A percentile compares a stretch with the other conserved stretches of the same genome.
Evolutionary conservation across 1,140 invertebrate species (phyloP).

Genomic region (silkworm (Bombyx mori)): ASM3026992v2 NC_085113.1:10832001-10832500

Average conservation of each 20-base stretch:
- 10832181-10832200: slow-evolving; percentile 79
- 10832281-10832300: slow-evolving; percentile 73
- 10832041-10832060: slow-evolving; percentile 72
- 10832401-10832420: slow-evolving; percentile 83
- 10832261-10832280: slow-evolving; percentile 79
- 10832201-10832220: slow-evolving; percentile 81
- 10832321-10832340: slow-evolving; percentile 75
- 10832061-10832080: slow-evolving; percentile 75
- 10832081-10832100: slow-evolving; percentile 68
- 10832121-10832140: slow-evolving; percentile 65
- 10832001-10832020: slow-evolving; percentile 64
- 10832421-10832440: slow-evolving; percentile 84
- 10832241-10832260: slow-evolving; percentile 79
- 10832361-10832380: slow-evolving; percentile 77
- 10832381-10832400: slow-evolving; percentile 74
- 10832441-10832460: slow-evolving; percentile 81
- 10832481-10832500: slow-evolving; percentile 77
- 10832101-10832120: slow-evolving; percentile 61
- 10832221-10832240: slow-evolving; percentile 80
- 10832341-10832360: slow-evolving; percentile 78
- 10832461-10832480: slow-evolving; percentile 73
- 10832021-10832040: slow-evolving; percentile 70
- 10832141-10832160: slow-evolving; percentile 59
- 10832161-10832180: slow-evolving; percentile 64
- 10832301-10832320: slow-evolving; percentile 71